Evolutionary conservation across 2,888 invertebrate genomes (phyloP), one percentile per base, ranked within the genome.

Genomic region (Amitus sp.): DNA sequence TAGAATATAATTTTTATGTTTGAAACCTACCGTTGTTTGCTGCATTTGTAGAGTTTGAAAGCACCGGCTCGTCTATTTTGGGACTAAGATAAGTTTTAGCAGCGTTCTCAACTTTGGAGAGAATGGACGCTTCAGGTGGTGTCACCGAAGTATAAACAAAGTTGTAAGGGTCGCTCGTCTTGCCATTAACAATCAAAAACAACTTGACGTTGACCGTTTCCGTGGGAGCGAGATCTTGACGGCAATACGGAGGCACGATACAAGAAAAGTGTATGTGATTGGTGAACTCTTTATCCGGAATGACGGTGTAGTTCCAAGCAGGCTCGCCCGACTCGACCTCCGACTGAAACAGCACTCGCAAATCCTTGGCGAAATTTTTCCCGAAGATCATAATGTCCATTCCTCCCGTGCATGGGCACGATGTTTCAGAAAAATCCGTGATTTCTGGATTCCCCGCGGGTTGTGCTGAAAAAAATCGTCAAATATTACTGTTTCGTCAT

Each of bases 381-480:
- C 95, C 95, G 60, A 95, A 87, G 39, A 95, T 90, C 82, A 94
- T 95, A 49, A 95, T 84, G 81, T 95, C 95, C 59, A 91, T 82
- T 0, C 94, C 94, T 4, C 95, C 95, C 48, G 86, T 86, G 2
- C 90, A 91, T 5, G 92, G 90, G 76, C 92, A 91, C 19, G 93
- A 90, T 19, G 89, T 89, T 7, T 94, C 82, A 0, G 95, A 95
- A 81, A 94, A 95, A 79, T 94, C 94, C 77, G 93, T 93, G 65
- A 95, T 95, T 84, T 95, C 95, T 10, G 95, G 95, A 48, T 94
- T 89, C 53, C 95, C 95, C 1, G 95, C 94, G 10, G 95, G 95
- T 85, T 95, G 95, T 30, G 95, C 95, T 94, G 79, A 1, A 79
- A 78, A 63, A 19, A 19, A 13, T n/a, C n/a, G n/a, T n/a, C n/a